Conservation (phyloP, 1,140 invertebrate species). For the Drosophila carrolli region DNA sequence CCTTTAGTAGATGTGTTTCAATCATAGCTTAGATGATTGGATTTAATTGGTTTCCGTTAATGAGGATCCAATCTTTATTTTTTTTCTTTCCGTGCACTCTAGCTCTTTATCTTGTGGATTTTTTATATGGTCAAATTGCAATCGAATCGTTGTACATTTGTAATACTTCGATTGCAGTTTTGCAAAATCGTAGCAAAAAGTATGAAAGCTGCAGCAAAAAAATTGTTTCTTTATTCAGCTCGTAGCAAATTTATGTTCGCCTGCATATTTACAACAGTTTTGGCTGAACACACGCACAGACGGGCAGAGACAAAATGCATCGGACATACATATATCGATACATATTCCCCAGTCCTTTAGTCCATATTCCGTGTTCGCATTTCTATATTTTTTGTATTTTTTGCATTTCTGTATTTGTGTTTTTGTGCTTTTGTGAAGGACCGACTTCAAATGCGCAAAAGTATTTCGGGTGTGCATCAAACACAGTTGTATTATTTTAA, state of each 20-base stretch:
- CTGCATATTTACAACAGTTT: conserved; percentile 61
- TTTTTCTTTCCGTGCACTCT: not conserved
- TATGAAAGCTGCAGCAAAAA: conserved; percentile 38
- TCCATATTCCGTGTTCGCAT: conserved; percentile 18
- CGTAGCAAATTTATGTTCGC: conserved; percentile 51
- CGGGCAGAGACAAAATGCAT: conserved; percentile 55
- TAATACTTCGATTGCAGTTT: conserved; percentile 69
- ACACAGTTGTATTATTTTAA: conserved; percentile 76
- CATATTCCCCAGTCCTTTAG: conserved; percentile 26
- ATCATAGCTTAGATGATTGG: not conserved
- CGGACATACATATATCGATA: conserved; percentile 47
- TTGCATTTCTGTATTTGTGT: conserved; percentile 8
- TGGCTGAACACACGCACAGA: conserved; percentile 6
- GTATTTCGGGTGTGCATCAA: conserved; percentile 69
- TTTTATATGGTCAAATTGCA: conserved; percentile 45
- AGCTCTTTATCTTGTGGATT: not conserved
- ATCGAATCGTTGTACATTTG: conserved; percentile 71
- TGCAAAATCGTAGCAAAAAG: conserved; percentile 47
- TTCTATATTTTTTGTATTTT: conserved; percentile 26
- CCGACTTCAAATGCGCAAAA: conserved; percentile 65
- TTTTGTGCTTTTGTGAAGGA: conserved; percentile 26
- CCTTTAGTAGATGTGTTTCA: too few species aligned
- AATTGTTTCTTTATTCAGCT: conserved; percentile 68
- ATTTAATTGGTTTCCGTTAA: not conserved
- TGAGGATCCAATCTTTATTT: not conserved